Conservation (phyloP, 2,113 vertebrate species). For the Crypturellus undulatus region DNA sequence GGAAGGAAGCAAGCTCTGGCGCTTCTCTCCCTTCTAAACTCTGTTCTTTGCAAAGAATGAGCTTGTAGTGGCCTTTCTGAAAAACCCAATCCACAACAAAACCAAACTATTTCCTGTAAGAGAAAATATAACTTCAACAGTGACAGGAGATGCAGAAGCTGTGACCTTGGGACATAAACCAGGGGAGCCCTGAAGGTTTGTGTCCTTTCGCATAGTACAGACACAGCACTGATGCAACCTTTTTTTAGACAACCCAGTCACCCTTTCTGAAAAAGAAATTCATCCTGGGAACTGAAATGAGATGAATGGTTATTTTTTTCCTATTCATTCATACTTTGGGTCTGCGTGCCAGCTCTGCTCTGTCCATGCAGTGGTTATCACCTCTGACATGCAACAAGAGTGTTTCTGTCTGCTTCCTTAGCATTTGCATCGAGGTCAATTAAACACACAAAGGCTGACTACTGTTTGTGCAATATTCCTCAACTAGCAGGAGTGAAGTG, state of each 20-base stretch:
- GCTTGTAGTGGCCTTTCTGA: rapidly evolving
- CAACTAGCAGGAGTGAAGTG: not conserved
- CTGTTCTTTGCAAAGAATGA: not conserved
- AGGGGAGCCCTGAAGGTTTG: not conserved
- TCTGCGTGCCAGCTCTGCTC: not conserved
- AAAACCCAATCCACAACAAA: not conserved
- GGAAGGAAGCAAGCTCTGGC: not conserved
- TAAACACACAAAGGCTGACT: constrained; percentile 17
- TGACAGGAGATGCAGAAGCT: not conserved
- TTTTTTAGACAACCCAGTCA: not conserved
- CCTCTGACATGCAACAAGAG: not conserved
- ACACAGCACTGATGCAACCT: not conserved
- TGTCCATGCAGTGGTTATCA: not conserved
- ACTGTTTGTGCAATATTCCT: constrained; percentile 41
- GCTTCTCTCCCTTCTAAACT: not conserved
- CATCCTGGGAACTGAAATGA: not conserved
- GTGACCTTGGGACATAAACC: not conserved
- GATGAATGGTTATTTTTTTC: not conserved
- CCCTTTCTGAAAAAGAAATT: not conserved
- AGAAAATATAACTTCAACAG: not conserved
- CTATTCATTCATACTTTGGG: not conserved
- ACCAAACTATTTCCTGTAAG: not conserved
- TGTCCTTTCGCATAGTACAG: not conserved
- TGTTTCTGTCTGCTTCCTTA: constrained; percentile 14
- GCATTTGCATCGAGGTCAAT: constrained; percentile 51